Evolutionary conservation across 2,797 vertebrate species (phyloP), one percentile per base, ranked within the genome.

Genomic region (Acipenser ruthenus): DNA sequence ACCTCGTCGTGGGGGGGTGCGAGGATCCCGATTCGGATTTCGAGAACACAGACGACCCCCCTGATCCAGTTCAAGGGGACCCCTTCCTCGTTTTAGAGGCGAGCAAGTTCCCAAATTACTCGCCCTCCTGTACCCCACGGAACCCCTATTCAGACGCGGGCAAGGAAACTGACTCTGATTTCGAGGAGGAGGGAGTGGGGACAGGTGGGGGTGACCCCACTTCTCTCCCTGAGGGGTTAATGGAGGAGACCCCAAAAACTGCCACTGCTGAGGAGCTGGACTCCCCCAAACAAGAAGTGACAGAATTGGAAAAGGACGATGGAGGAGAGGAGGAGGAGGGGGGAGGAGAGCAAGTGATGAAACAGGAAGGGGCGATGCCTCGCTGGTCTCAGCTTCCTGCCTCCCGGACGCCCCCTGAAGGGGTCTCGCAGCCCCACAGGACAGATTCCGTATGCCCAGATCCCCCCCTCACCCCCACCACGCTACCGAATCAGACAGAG

Each of bases 241-340:
- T 67, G 72, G 47, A 67, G 67, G 60, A 77, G 55, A 65, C 73
- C 74, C 8, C 74, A 15, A 82, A 73, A 66, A 78, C 80, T 6
- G 83, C 87, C 72, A 83, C 81, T 4, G 86, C 69, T 75, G 10
- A 85, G 84, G 47, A 90, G 85, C 0, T 84, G 83, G 6, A 82
- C 83, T 1, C 84, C 82, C 1, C 88, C 82, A 37, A 37, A 37
- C 23, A 37, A 37, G 2, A 37, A 37, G 23, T 37, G 23, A 58
- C 56, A 55, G 55, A 65, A 55, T 37, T 15, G 13, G n/a, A 55
- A 49, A 7, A n/a, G 1, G 84, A 86, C 65, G 75, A 53, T 11
- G 85, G 82, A 3, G 71, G 48, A 2, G 72, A 77, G 47, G 79
- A 79, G 1, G 71, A 75, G 49, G 77, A 79, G 50, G 64, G 69